These are phyloP conservation scores for Augochlora pura DNA, from an alignment of 1,140 invertebrate species.

Conservation along the genomic window DNA sequence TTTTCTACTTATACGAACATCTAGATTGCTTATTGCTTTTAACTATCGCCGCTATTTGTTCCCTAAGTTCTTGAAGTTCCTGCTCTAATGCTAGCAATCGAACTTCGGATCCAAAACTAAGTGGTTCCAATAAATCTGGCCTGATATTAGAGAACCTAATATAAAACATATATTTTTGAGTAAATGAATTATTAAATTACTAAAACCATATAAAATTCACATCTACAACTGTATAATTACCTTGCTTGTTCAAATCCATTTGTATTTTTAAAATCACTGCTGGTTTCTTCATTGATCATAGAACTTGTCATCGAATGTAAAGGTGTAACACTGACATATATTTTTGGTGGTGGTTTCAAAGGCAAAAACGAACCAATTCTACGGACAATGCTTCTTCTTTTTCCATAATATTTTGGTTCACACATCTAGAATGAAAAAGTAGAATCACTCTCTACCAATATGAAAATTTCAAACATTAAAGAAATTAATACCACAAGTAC, in stretches of 20 bases:
- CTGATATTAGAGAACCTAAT: constrained; percentile 73
- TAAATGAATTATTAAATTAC: constrained; percentile 22
- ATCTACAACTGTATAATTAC: constrained; percentile 54
- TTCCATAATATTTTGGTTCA: constrained; percentile 75
- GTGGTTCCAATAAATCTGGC: constrained; percentile 77
- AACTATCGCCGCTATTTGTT: constrained; percentile 77
- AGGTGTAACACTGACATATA: constrained; percentile 78
- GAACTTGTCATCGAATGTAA: constrained; percentile 79
- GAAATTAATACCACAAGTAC: not conserved
- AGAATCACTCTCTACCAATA: constrained; percentile 11
- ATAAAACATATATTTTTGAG: constrained; percentile 40
- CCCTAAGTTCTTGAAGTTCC: constrained; percentile 76
- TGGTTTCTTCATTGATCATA: constrained; percentile 77
- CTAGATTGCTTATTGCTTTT: constrained; percentile 70
- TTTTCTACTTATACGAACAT: constrained; percentile 54
- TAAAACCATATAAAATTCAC: not conserved
- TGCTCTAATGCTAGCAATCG: constrained; percentile 77
- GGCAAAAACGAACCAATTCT: constrained; percentile 78
- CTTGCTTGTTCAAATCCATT: constrained; percentile 70
- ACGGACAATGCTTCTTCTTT: constrained; percentile 75
- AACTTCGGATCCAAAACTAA: constrained; percentile 79
- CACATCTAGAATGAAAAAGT: constrained; percentile 62
- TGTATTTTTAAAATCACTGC: constrained; percentile 58
- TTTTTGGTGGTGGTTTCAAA: constrained; percentile 77
- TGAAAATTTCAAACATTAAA: not conserved